phyloP scores from a whole-genome alignment of 2,888 invertebrate species.

The Shargacucullia verbasci region DNA sequence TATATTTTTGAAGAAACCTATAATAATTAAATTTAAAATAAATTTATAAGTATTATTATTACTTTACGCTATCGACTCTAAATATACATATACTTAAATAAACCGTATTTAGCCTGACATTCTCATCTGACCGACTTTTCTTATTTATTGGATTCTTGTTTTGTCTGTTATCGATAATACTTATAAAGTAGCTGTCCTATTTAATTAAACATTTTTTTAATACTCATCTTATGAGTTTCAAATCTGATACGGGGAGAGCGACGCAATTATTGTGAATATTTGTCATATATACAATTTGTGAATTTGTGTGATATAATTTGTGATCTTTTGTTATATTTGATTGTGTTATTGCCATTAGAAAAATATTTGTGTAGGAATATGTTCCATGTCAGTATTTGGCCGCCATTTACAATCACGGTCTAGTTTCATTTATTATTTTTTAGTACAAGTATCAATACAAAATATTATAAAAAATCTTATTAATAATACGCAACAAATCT shows the following conservation, averaged over 20 bases:
- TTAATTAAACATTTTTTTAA: background rate
- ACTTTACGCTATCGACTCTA: too few species aligned
- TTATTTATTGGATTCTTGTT: too few species aligned
- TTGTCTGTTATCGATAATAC: background rate
- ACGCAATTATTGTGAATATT: slow-evolving; percentile 11
- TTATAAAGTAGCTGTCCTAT: slow-evolving; percentile 1
- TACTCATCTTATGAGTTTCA: background rate
- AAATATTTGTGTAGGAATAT: slow-evolving; percentile 35
- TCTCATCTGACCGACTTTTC: too few species aligned
- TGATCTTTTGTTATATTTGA: slow-evolving; percentile 48
- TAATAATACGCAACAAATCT: slow-evolving; percentile 2
- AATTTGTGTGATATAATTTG: slow-evolving; percentile 62
- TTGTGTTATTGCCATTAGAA: slow-evolving; percentile 46
- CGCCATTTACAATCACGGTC: slow-evolving; percentile 21
- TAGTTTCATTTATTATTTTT: slow-evolving; percentile 22
- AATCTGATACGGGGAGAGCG: background rate
- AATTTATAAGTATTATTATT: too few species aligned
- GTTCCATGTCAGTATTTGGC: slow-evolving; percentile 9
- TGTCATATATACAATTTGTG: slow-evolving; percentile 35
- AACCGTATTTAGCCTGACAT: too few species aligned
- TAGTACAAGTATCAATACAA: slow-evolving; percentile 36
- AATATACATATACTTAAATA: too few species aligned
- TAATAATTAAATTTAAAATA: too few species aligned
- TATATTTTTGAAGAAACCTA: too few species aligned
- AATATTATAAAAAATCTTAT: slow-evolving; percentile 29